Base-by-base conservation (phyloP, 2,888 invertebrate genomes). In the Aspidiotus destructor region DNA sequence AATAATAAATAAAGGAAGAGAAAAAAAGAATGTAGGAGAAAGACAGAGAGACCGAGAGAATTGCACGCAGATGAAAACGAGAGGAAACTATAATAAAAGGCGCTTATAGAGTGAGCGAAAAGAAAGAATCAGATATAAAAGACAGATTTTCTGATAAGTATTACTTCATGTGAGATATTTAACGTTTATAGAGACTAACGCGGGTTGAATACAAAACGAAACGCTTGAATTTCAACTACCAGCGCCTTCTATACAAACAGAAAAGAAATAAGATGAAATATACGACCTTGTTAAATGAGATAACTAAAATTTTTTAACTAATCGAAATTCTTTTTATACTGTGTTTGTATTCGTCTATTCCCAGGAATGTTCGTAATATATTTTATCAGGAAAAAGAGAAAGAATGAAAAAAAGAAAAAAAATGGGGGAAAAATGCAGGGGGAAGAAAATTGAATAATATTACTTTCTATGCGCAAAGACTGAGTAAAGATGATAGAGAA, bases 1-100 rank as follows among this genome's bases (percentile, higher is more conserved):
- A 70, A 60, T 55, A 42, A 67, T 16, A 63, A 60, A 52, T 68
- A 63, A 65, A 65, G 28, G 54, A 57, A 62, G 55, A 70, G 61
- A 55, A 44, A 62, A n/a, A 60, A 48, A 55, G 63, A 67, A 54
- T 55, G 64, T 41, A 64, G 63, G 60, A 63, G 54, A 60, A 52
- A 60, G 52, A 69, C 54, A 61, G 52, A 41, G 41, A 69, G 41
- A 70, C 41, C 57, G 40, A 62, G 62, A 70, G 52, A 52, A 41
- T 28, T 41, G 28, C 55, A 44, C 63, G 58, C 16, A 44, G 60
- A 15, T 60, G 48, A 48, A 13, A 42, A 9, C 28, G 28, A 28
- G 28, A 28, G 28, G 28, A 28, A 28, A 28, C 28, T 28, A 28
- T 28, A 28, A 28, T 28, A 28, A 28, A 28, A 28, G 28, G 28